phyloP scores from a whole-genome alignment of 2,888 invertebrate species.

The Apoda limacodes region DNA sequence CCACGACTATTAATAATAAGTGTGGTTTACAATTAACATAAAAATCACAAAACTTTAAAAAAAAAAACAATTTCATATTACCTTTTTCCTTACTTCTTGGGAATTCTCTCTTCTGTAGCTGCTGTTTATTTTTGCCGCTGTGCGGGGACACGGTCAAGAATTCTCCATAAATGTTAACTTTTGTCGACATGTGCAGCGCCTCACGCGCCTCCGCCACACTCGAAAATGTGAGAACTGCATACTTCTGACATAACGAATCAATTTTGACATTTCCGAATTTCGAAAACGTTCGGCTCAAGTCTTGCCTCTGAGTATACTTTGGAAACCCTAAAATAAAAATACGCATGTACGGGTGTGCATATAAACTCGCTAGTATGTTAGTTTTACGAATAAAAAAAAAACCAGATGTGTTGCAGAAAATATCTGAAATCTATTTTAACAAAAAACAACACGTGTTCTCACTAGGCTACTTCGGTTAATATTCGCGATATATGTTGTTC shows the following conservation, averaged over 20 bases:
- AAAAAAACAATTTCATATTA: no score
- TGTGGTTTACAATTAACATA: no score
- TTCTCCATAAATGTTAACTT: slow-evolving; percentile 38
- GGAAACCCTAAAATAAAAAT: slow-evolving; percentile 36
- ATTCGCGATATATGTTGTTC: no score
- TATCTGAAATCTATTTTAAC: no score
- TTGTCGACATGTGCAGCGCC: slow-evolving; percentile 24
- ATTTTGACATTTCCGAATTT: slow-evolving; percentile 31
- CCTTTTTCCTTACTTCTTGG: slow-evolving; percentile 30
- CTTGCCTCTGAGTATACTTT: slow-evolving; percentile 33
- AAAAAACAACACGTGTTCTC: no score
- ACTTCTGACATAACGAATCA: slow-evolving; percentile 24
- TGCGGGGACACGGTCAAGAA: slow-evolving; percentile 29
- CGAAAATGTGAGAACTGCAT: slow-evolving; percentile 26
- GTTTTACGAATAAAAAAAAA: no score
- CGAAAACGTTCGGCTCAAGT: slow-evolving; percentile 31
- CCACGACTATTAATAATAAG: no score
- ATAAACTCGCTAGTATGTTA: no score
- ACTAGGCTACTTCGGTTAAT: no score
- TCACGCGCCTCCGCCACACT: slow-evolving; percentile 22
- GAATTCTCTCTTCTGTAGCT: slow-evolving; percentile 18
- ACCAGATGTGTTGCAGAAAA: no score
- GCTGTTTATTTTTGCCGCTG: slow-evolving; percentile 9
- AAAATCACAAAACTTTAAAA: no score
- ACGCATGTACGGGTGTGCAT: no score